phyloP scores from a whole-genome alignment of 2,113 vertebrate genomes.

The Aplodontia rufa region DNA sequence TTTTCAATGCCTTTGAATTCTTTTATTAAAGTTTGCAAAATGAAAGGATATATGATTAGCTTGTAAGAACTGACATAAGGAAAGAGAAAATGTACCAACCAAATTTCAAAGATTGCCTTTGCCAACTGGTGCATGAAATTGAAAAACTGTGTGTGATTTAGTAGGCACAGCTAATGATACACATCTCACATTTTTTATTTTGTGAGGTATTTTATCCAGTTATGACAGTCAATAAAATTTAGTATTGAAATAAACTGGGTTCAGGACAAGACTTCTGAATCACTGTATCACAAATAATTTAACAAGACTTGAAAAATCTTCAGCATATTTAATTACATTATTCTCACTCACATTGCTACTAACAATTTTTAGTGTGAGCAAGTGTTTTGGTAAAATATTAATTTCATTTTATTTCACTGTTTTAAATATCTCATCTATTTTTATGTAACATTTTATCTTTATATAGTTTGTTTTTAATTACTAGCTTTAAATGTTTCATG shows the following conservation, averaged over 20 bases:
- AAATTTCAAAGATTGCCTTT: slow-evolving; percentile 1
- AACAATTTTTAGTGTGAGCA: not conserved
- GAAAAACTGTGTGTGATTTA: not conserved
- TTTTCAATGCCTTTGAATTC: not conserved
- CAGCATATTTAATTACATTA: not conserved
- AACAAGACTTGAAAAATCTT: slow-evolving; percentile 10
- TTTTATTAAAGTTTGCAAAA: slow-evolving; percentile 9
- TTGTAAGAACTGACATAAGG: not conserved
- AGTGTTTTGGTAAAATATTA: not conserved
- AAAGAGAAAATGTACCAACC: not conserved
- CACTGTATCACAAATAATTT: not conserved
- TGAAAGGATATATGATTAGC: not conserved
- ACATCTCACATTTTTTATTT: not conserved
- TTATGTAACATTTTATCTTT: slow-evolving; percentile 27
- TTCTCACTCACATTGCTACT: not conserved
- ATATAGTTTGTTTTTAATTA: slow-evolving; percentile 24
- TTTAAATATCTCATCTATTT: not conserved
- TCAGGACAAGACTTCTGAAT: slow-evolving; percentile 34
- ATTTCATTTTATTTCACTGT: not conserved
- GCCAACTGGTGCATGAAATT: not conserved
- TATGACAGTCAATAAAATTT: not conserved
- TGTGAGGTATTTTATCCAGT: not conserved
- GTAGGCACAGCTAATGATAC: not conserved
- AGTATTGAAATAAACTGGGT: slow-evolving; percentile 17
- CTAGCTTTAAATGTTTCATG: not conserved